A percentile compares a stretch with the other conserved stretches of the same genome.
phyloP scores from a whole-genome alignment of 53 echinoderm and acorn worm species.

The Temnopleurus reevesii region DNA sequence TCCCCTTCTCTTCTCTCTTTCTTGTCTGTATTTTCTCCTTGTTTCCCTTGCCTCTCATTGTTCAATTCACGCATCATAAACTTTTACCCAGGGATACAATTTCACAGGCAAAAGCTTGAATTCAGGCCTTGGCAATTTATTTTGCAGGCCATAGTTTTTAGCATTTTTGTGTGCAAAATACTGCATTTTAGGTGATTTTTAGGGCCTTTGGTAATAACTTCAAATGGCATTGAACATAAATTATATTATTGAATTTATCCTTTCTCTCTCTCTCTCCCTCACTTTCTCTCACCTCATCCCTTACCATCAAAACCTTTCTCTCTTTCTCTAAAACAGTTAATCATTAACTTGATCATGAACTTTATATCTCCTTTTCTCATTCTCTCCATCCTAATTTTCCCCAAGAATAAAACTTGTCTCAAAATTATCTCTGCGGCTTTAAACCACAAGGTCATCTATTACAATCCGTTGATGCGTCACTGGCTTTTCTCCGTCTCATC shows the following conservation, averaged over 20 bases:
- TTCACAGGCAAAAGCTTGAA: too few species aligned
- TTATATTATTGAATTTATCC: too few species aligned
- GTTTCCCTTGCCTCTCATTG: background rate
- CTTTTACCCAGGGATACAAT: too few species aligned
- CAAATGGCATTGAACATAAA: too few species aligned
- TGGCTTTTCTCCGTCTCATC: conserved; percentile 23
- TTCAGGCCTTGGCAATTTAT: too few species aligned
- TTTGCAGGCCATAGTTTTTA: too few species aligned
- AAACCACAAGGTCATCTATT: conserved; percentile 29
- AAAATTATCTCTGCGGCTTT: background rate
- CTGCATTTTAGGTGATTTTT: too few species aligned
- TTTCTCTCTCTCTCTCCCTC: background rate
- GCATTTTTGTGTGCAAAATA: too few species aligned
- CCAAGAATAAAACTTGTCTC: background rate
- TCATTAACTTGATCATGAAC: background rate
- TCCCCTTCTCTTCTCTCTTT: background rate
- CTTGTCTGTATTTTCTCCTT: background rate
- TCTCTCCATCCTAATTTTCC: background rate
- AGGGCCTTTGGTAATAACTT: too few species aligned
- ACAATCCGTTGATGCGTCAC: conserved; percentile 28
- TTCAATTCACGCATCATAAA: background rate
- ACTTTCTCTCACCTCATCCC: background rate
- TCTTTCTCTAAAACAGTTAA: background rate
- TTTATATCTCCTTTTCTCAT: background rate
- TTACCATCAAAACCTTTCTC: background rate